phyloP scores from a whole-genome alignment of 2,888 invertebrate genomes.

The Salpingus planirostris region DNA sequence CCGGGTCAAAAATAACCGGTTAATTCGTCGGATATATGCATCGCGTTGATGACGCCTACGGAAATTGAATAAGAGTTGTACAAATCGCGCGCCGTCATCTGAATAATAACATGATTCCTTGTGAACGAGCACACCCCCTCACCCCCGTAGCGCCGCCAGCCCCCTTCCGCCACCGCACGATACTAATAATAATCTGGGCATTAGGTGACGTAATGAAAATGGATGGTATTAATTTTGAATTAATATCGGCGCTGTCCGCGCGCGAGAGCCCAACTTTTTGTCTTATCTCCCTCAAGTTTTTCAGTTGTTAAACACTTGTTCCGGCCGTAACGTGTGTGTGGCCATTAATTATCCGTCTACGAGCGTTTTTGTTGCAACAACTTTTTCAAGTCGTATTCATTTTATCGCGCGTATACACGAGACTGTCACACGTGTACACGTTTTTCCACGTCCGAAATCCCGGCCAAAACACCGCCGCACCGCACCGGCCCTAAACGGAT shows the following conservation, averaged over 20 bases:
- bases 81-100: no score
- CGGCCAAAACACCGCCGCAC: no score
- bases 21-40: no score
- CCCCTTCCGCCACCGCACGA: no score
- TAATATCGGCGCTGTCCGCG: conserved; percentile 13
- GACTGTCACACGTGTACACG: conserved; percentile 30
- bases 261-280: conserved; percentile 11
- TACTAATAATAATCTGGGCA: no score
- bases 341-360: conserved; percentile 33
- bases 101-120: no score
- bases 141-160: no score
- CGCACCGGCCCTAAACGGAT: no score
- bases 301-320: conserved; percentile 29
- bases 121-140: no score
- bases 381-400: conserved; percentile 31
- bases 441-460: conserved; percentile 12
- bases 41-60: no score
- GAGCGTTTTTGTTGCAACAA: conserved; percentile 29
- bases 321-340: conserved; percentile 26
- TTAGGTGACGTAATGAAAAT: conserved; percentile 2
- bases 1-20: no score
- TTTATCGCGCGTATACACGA: conserved; percentile 30
- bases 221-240: conserved; percentile 12
- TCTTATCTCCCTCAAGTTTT: conserved; percentile 22
- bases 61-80: no score